Percentiles rank a stretch among this genome's conserved stretches.
Conservation (phyloP, 1,140 invertebrate genomes). For the Drosophila burlai region DNA sequence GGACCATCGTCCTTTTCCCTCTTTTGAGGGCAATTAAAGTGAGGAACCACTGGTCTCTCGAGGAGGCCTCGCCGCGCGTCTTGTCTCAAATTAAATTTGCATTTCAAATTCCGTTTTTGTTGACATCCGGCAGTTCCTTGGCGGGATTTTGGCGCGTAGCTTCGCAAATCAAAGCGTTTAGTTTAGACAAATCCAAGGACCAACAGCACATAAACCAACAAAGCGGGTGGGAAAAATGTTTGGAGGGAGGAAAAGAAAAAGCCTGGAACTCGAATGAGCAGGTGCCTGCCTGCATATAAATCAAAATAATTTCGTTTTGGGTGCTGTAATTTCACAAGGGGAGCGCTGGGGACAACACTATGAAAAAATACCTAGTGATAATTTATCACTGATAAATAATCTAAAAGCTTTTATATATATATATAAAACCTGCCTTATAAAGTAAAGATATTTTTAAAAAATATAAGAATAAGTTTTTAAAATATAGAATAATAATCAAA, state of each 20-base stretch:
- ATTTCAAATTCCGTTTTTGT: constrained; percentile 78
- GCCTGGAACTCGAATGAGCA: constrained; percentile 18
- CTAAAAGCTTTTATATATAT: not conserved
- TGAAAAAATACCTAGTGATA: too few species aligned
- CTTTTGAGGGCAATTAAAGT: constrained; percentile 45
- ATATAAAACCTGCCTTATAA: not conserved
- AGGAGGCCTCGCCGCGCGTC: constrained; percentile 37
- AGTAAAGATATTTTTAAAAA: too few species aligned
- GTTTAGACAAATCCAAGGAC: constrained; percentile 72
- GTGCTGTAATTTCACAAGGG: constrained; percentile 65
- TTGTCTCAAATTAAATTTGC: constrained; percentile 82
- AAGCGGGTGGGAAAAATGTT: constrained; percentile 9
- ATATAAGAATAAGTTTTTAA: too few species aligned
- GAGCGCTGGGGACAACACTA: not conserved
- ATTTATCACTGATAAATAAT: not conserved
- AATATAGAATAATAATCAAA: too few species aligned
- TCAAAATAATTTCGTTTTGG: constrained; percentile 79
- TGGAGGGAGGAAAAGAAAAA: not conserved
- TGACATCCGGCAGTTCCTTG: constrained; percentile 43
- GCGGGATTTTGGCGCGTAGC: not conserved
- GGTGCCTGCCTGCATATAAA: constrained; percentile 73
- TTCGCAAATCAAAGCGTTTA: constrained; percentile 77
- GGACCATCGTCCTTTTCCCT: constrained; percentile 33
- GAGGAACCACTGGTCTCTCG: constrained; percentile 30
- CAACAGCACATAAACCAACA: constrained; percentile 41